Evolutionary conservation across 2,797 vertebrate genomes (phyloP).

Genomic region (Poecilia picta): DNA sequence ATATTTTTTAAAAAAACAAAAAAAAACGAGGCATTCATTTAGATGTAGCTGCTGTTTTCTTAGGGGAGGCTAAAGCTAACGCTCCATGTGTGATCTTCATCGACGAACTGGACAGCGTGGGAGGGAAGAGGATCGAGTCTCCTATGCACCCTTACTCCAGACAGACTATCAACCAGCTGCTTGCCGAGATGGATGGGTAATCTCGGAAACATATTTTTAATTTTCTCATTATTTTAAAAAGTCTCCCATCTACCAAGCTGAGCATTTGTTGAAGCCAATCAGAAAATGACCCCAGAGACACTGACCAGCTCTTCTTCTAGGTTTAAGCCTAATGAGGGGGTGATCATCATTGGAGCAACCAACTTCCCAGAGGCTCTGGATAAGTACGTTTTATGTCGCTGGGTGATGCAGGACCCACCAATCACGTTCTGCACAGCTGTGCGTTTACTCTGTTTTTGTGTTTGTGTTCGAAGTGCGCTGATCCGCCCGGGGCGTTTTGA

Average conservation of each 20-base stretch:
- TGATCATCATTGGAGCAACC: constrained; percentile 98
- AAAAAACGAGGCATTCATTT: neutral
- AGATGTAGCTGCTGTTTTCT: constrained; percentile 8
- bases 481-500: constrained; percentile 97
- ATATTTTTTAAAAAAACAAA: neutral
- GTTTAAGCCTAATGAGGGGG: constrained; percentile 97
- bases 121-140: constrained; percentile 97
- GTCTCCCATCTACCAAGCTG: neutral
- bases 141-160: constrained; percentile 99
- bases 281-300: neutral
- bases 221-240: too few species aligned
- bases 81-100: constrained; percentile 99
- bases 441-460: neutral
- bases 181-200: constrained; percentile 99
- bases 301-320: constrained; percentile 67
- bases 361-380: constrained; percentile 98
- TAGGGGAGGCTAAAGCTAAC: constrained; percentile 95
- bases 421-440: neutral
- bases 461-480: constrained; percentile 83
- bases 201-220: neutral
- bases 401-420: neutral
- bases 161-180: constrained; percentile 98
- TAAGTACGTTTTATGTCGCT: constrained; percentile 86
- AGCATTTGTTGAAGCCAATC: neutral
- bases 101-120: constrained; percentile 97